These are phyloP conservation scores for Ceratitis capitata DNA, from an alignment of 1,140 invertebrate species.

Conservation along the genomic window DNA sequence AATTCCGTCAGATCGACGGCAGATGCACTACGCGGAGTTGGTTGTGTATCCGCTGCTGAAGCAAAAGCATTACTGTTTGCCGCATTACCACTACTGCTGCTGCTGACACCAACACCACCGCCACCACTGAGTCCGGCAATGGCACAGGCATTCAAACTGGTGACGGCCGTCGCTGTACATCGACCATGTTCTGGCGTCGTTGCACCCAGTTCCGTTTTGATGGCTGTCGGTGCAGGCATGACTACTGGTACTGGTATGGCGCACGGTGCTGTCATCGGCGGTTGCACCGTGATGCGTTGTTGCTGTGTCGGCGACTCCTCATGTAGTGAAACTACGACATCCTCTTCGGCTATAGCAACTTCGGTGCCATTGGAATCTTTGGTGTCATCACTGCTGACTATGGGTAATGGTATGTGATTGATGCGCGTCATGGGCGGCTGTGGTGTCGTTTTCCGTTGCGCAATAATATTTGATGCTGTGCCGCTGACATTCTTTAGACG, in stretches of 20 bases:
- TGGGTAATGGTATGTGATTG: slow-evolving; percentile 46
- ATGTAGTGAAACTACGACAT: slow-evolving; percentile 40
- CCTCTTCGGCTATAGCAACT: slow-evolving; percentile 42
- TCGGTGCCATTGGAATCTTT: slow-evolving; percentile 44
- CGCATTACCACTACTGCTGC: slow-evolving; percentile 3
- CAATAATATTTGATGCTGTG: slow-evolving; percentile 44
- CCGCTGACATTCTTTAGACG: slow-evolving; percentile 42
- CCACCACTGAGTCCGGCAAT: too few relatives aligned
- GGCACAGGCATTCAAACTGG: slow-evolving; percentile 47
- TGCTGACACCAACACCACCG: neutral
- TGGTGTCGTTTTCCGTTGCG: slow-evolving; percentile 30
- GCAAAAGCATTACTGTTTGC: slow-evolving; percentile 8
- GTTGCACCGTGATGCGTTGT: neutral
- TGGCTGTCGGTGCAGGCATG: neutral
- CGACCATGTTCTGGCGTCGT: slow-evolving; percentile 13
- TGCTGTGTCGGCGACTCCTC: neutral
- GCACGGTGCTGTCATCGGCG: slow-evolving; percentile 4
- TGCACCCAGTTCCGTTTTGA: neutral
- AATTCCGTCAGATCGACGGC: slow-evolving; percentile 43
- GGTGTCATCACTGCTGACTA: slow-evolving; percentile 44
- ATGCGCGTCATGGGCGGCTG: slow-evolving; percentile 47
- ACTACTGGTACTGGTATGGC: slow-evolving; percentile 16
- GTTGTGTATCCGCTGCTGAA: slow-evolving; percentile 15
- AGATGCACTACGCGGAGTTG: slow-evolving; percentile 20
- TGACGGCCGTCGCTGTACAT: neutral